Evolutionary conservation across 2,113 vertebrate genomes (phyloP).

Genomic region (Poecilia latipinna): DNA sequence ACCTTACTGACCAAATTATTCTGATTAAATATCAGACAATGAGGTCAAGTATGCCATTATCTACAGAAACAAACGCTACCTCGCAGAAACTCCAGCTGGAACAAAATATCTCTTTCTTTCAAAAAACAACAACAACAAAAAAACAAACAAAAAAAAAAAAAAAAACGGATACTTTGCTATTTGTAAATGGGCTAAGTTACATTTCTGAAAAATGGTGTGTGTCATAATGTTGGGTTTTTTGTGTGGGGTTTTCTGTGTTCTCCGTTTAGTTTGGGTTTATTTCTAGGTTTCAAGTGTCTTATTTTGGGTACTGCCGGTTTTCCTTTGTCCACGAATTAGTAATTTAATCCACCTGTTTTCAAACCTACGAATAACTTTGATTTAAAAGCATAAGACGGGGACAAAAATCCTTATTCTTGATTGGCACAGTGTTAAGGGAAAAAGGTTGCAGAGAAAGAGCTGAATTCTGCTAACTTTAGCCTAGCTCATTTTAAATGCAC

Average conservation of each 20-base stretch:
- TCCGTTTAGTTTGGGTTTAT: too few species aligned
- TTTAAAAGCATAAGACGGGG: not conserved
- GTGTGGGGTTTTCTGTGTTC: too few species aligned
- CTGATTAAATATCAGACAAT: not conserved
- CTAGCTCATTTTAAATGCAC: conserved; percentile 7
- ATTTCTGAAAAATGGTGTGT: not conserved
- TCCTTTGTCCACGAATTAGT: too few species aligned
- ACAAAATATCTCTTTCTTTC: too few species aligned
- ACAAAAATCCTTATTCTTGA: not conserved
- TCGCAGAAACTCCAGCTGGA: not conserved
- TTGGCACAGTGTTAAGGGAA: not conserved
- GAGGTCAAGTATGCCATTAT: not conserved
- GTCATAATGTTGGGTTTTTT: too few species aligned
- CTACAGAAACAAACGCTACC: not conserved
- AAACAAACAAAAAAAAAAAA: too few species aligned
- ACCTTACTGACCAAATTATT: not conserved
- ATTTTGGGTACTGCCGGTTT: too few species aligned
- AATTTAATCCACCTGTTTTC: not conserved
- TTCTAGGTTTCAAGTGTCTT: too few species aligned
- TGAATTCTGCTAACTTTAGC: not conserved
- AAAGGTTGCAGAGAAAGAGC: not conserved
- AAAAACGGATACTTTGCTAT: not conserved
- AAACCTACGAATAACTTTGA: not conserved
- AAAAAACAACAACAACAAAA: too few species aligned
- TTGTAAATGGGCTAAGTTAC: not conserved